phyloP scores from a whole-genome alignment of 2,888 invertebrate species.

The Gymnocheta viridis region DNA sequence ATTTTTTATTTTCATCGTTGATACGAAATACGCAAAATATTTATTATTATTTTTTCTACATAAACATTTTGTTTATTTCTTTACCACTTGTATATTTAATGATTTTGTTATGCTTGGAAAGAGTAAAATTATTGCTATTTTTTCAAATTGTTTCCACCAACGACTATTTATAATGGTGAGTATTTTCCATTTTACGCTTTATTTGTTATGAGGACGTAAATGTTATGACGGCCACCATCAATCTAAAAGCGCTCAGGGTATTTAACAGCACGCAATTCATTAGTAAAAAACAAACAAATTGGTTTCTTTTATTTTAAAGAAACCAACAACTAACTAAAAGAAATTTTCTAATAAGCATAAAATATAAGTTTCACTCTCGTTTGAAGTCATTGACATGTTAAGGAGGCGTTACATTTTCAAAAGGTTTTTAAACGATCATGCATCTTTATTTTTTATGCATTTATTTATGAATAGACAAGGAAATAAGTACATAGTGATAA shows the following conservation, averaged over 20 bases:
- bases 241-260: conserved; percentile 30
- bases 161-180: conserved; percentile 22
- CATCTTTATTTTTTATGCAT: conserved; percentile 8
- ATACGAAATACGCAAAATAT: conserved; percentile 46
- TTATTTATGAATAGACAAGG: conserved; percentile 25
- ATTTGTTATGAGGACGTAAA: conserved; percentile 56
- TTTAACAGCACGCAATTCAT: conserved; percentile 68
- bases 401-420: conserved; percentile 40
- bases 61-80: conserved; percentile 8
- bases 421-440: conserved; percentile 40
- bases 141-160: neutral
- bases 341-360: conserved; percentile 24
- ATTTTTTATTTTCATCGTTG: conserved; percentile 21
- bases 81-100: conserved; percentile 11
- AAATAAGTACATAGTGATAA: conserved; percentile 20
- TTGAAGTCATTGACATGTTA: conserved; percentile 66
- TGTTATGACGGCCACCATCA: conserved; percentile 49
- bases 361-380: conserved; percentile 60
- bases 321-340: neutral
- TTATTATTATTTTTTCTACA: conserved; percentile 26
- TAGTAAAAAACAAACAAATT: conserved; percentile 28
- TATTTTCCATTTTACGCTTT: conserved; percentile 53
- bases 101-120: conserved; percentile 55
- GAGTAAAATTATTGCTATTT: conserved; percentile 34
- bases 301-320: conserved; percentile 19